Base-by-base conservation (phyloP, 1,140 invertebrate genomes). In the Drosophila lacteicornis region DNA sequence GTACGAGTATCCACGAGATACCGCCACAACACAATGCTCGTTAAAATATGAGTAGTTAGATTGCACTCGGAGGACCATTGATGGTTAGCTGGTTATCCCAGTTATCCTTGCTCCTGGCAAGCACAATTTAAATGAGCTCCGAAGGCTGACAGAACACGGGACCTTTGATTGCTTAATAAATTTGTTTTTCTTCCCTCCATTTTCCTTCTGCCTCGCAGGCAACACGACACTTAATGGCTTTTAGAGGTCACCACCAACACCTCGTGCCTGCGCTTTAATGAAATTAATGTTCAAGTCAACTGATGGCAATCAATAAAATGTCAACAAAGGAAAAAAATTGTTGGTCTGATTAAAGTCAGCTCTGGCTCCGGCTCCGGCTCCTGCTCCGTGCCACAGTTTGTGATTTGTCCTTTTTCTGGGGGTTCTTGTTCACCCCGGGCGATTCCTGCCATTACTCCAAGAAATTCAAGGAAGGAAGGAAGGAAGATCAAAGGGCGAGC, bases 271-370 rank as follows among this genome's bases (percentile, higher is more conserved):
- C 36, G 57, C 63, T 69, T 62, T 78, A 59, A 51, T 46, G 46
- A 82, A 82, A 81, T 82, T 82, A 82, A 82, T 82, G 79, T 67
- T 33, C 61, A 53, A 77, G 58, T 57, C 66, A 74, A 78, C 74
- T 59, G 63, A 49, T 65, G 80, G 79, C 80, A 82, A 82, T 82
- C 79, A 82, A 82, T 82, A 82, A 82, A 68, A 68, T 61, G 79
- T 82, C 80, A 82, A 63, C 25, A 55, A 13, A 45, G 67, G 51
- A 60, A 63, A 74, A 81, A 25, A 56, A 82, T 82, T 78, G 74
- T 59, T 56, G 58, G 69, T 56, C 67, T 65, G 80, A 82, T 82
- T 82, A 82, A 82, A 82, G 79, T 74, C 58, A 68, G 65, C 58
- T 71, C 51, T 58, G 57, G 40, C 36, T 43, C 11, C 2, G 27